A percentile compares a stretch with the other conserved stretches of the same genome.
Evolutionary conservation across 2,113 vertebrate species (phyloP).

Genomic region (Syngnathoides biaculeatus): DNA sequence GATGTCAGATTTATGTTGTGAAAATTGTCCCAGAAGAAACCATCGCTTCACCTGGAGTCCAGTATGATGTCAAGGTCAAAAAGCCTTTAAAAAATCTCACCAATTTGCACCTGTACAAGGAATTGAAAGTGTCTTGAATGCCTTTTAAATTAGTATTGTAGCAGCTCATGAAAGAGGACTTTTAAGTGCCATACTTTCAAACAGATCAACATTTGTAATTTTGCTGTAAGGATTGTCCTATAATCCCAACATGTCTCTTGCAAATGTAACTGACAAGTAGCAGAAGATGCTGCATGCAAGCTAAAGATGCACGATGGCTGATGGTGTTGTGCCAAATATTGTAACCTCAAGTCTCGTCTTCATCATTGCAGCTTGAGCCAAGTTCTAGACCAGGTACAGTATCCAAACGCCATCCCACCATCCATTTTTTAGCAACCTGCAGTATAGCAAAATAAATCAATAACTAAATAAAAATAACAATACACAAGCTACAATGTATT

Average conservation of each 20-base stretch:
- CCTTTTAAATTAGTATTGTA: neutral
- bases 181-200: constrained; percentile 3
- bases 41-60: neutral
- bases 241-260: neutral
- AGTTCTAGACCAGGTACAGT: neutral
- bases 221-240: neutral
- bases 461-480: too few species aligned
- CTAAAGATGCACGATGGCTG: neutral
- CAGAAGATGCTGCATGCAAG: constrained; percentile 8
- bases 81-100: neutral
- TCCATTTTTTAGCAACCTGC: too few species aligned
- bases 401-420: neutral
- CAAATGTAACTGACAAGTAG: neutral
- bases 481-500: too few species aligned
- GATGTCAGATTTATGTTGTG: neutral
- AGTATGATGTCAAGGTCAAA: constrained; percentile 2
- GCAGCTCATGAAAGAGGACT: neutral
- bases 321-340: neutral
- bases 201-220: neutral
- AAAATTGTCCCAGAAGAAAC: neutral
- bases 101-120: neutral
- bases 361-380: neutral
- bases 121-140: neutral
- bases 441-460: too few species aligned
- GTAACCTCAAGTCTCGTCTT: neutral